phyloP scores from a whole-genome alignment of 2,888 invertebrate genomes.

The Tolmerus cingulatus region DNA sequence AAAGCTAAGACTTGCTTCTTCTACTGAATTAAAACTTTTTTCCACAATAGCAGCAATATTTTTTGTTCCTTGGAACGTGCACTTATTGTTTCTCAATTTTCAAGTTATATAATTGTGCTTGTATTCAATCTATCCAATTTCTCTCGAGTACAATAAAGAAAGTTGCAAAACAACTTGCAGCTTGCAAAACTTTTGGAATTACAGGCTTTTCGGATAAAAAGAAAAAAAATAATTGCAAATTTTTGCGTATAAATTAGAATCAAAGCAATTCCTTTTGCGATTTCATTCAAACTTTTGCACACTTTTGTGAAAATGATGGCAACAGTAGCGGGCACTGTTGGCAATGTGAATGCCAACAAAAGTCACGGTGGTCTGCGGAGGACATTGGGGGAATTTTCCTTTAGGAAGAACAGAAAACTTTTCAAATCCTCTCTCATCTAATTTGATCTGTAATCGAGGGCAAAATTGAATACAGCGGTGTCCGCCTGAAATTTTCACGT shows the following conservation, averaged over 20 bases:
- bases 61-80: neutral
- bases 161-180: neutral
- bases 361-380: neutral
- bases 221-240: neutral
- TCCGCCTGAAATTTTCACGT: neutral
- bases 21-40: neutral
- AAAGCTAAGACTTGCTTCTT: neutral
- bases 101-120: neutral
- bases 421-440: constrained; percentile 26
- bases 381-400: neutral
- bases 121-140: neutral
- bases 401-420: neutral
- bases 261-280: neutral
- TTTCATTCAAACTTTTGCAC: neutral
- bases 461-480: constrained; percentile 14
- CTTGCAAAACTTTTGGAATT: neutral
- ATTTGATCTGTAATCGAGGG: constrained; percentile 24
- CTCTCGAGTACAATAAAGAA: neutral
- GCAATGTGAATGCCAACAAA: neutral
- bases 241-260: neutral
- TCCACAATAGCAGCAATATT: neutral
- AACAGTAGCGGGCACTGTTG: neutral
- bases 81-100: neutral
- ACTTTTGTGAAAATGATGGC: neutral
- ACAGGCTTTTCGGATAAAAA: neutral